Evolutionary conservation across 2,888 invertebrate genomes (phyloP), one percentile per base, ranked within the genome.

Genomic region (Rhogogaster chlorosoma): DNA sequence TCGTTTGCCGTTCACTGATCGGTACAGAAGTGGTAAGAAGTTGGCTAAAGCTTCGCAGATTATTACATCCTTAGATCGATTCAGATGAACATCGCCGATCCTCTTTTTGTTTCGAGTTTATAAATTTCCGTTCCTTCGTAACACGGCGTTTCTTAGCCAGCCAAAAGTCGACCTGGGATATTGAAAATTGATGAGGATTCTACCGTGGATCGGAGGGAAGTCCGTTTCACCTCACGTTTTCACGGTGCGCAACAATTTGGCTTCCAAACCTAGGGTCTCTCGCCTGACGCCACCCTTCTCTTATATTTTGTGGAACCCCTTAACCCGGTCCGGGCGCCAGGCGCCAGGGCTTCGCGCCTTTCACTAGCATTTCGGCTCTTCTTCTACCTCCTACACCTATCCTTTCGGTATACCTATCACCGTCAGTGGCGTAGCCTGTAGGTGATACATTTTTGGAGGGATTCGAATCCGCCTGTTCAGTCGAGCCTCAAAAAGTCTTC

Each of bases 321-420:
- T 83, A 32, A 36, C 29, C 67, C 83, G 29, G 64, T 70, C 70
- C 86, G 88, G 89, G 91, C 91, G 91, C 91, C 90, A 90, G 91
- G 91, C 91, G 91, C 91, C 91, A 91, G 88, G 87, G 90, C 88
- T 91, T 91, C 91, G 91, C 91, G 91, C 91, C 91, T 91, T 80
- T 83, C 83, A 70, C 80, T 61, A 49, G 49, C 83, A n/a, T 83
- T 83, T 83, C 45, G 83, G 83, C 83, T 83, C 42, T 83, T 67
- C 42, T 83, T 64, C 64, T 83, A n/a, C 83, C 82, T 82, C 82
- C 38, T 29, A 32, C 57, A 78, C 36, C 80, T 22, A 45, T 77
- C 42, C 53, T 49, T 53, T 77, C 9, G 7, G 15, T 53, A 77
- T 77, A 42, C 38, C 38, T n/a, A n/a, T 80, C 38, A 22, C 32